A percentile compares a stretch with the other conserved stretches of the same genome.
phyloP scores from a whole-genome alignment of 2,888 invertebrate species.

The Carpatolechia fugitivella region DNA sequence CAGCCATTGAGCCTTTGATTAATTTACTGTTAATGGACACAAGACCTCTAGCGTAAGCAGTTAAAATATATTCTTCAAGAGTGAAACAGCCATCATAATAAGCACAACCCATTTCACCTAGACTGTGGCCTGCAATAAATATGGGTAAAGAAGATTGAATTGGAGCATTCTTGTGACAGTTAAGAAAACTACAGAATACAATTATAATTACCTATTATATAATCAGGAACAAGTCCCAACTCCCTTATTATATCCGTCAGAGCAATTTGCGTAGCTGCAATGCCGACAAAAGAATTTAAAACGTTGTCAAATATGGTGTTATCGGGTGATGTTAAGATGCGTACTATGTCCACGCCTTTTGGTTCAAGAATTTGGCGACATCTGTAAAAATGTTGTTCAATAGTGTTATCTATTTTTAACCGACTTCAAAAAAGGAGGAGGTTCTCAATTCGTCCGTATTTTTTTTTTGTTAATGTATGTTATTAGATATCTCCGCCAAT shows the following conservation, averaged over 20 bases:
- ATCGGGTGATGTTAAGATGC: conserved; percentile 81
- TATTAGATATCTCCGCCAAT: too few species aligned
- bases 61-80: conserved; percentile 88
- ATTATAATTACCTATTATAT: conserved; percentile 82
- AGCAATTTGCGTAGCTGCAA: conserved; percentile 84
- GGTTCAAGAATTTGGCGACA: conserved; percentile 79
- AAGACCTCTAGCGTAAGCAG: conserved; percentile 87
- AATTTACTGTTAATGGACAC: conserved; percentile 82
- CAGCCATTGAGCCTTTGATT: conserved; percentile 90
- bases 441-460: too few species aligned
- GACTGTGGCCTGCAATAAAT: conserved; percentile 57
- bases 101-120: conserved; percentile 89
- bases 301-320: conserved; percentile 77
- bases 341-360: conserved; percentile 82
- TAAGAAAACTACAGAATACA: too few species aligned
- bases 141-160: too few species aligned
- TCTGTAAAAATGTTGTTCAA: background rate
- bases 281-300: conserved; percentile 85
- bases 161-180: too few species aligned
- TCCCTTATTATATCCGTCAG: conserved; percentile 62
- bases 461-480: too few species aligned
- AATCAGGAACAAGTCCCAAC: conserved; percentile 83
- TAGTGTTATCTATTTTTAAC: too few species aligned
- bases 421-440: too few species aligned
- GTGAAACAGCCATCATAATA: conserved; percentile 83